A percentile compares a stretch with the other conserved stretches of the same genome.
phyloP scores from a whole-genome alignment of 2,797 vertebrate species.

The Odontamblyopus lacepedii region DNA sequence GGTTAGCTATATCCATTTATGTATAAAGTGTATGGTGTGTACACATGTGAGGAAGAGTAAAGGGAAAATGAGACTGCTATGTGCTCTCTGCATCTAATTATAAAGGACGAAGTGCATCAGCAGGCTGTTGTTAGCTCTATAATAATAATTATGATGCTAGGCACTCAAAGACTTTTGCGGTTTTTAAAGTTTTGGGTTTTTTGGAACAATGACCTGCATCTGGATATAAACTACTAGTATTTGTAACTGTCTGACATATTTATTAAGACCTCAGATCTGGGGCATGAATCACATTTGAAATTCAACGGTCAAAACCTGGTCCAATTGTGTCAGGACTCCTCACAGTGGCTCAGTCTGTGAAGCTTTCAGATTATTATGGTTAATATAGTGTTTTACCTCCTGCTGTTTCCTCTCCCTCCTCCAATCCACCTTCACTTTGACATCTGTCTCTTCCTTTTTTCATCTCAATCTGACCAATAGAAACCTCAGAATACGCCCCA shows the following conservation, averaged over 20 bases:
- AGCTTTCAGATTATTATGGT: slow-evolving; percentile 49
- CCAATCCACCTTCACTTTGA: background rate
- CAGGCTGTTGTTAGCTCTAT: no score
- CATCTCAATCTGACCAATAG: slow-evolving; percentile 47
- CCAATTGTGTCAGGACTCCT: slow-evolving; percentile 57
- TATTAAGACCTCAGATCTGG: background rate
- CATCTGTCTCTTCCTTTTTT: slow-evolving; percentile 49
- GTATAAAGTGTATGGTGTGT: no score
- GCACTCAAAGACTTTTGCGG: no score
- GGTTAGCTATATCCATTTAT: no score
- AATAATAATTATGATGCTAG: no score
- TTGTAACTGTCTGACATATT: background rate
- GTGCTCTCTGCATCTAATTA: no score
- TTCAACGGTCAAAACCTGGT: background rate
- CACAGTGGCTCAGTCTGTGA: slow-evolving; percentile 43
- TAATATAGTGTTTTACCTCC: slow-evolving; percentile 40
- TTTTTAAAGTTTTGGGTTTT: no score
- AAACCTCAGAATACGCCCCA: slow-evolving; percentile 37
- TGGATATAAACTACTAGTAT: background rate
- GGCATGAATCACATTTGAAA: background rate
- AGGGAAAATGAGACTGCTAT: no score
- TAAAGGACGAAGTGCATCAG: no score
- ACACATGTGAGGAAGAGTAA: no score
- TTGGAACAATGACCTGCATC: background rate
- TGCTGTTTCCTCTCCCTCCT: slow-evolving; percentile 51